These are phyloP conservation scores for Bucco capensis DNA, from an alignment of 2,113 vertebrate species.

Conservation along the genomic window DNA sequence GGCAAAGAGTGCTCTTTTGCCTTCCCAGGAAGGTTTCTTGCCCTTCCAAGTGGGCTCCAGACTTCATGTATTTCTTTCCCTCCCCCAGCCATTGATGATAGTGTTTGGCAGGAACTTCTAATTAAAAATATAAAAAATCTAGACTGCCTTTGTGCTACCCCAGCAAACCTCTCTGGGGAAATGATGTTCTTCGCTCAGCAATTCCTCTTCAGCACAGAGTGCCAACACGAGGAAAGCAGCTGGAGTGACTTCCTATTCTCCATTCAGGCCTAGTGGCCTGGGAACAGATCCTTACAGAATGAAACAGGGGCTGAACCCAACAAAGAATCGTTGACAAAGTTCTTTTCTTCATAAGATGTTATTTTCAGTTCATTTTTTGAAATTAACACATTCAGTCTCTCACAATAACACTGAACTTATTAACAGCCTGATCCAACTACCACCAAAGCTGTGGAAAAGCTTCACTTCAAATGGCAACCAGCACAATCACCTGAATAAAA, in stretches of 20 bases:
- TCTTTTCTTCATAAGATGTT: neutral
- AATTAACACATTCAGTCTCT: neutral
- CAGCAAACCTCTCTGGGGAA: slow-evolving; percentile 53
- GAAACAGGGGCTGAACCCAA: neutral
- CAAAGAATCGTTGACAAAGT: neutral
- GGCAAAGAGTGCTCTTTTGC: neutral
- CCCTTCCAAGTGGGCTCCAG: slow-evolving; percentile 30
- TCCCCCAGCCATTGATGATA: neutral
- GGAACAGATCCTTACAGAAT: neutral
- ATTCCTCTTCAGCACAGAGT: slow-evolving; percentile 46
- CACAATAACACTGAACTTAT: neutral
- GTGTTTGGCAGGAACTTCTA: slow-evolving; percentile 64
- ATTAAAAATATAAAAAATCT: slow-evolving; percentile 15
- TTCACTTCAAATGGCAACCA: neutral
- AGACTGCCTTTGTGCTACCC: slow-evolving; percentile 54
- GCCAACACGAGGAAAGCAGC: slow-evolving; percentile 61
- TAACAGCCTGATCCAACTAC: neutral
- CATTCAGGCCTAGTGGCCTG: slow-evolving; percentile 19
- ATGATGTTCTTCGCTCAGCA: slow-evolving; percentile 62
- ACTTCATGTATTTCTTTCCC: neutral
- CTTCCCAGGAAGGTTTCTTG: slow-evolving; percentile 7
- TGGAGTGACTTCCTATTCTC: slow-evolving; percentile 50
- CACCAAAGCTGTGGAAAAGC: neutral
- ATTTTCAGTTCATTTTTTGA: neutral
- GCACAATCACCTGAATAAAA: neutral